Evolutionary conservation across 2,888 invertebrate genomes (phyloP).

Genomic region (Pyralis farinalis): DNA sequence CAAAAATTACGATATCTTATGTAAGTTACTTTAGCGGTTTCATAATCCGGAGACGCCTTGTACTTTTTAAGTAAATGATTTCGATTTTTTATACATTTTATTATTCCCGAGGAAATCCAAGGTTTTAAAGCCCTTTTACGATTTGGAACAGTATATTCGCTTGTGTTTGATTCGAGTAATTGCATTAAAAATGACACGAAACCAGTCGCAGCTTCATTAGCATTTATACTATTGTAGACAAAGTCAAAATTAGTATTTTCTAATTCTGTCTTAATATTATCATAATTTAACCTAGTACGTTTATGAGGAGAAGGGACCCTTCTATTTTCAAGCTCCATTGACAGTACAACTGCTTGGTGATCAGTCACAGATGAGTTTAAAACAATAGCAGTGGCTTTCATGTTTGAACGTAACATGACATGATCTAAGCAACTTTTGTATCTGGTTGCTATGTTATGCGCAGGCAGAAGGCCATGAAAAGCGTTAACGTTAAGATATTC

Average conservation of each 20-base stretch:
- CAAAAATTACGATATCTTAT: too few species aligned
- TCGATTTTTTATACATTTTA: slow-evolving; percentile 11
- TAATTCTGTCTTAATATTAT: background rate
- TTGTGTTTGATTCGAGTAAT: background rate
- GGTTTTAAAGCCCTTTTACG: slow-evolving; percentile 7
- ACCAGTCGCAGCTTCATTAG: background rate
- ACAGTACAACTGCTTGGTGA: slow-evolving; percentile 8
- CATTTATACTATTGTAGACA: background rate
- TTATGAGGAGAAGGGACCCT: background rate
- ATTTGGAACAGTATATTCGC: background rate
- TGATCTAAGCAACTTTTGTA: slow-evolving; percentile 13
- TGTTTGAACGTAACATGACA: slow-evolving; percentile 8
- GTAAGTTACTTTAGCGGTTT: too few species aligned
- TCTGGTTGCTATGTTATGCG: slow-evolving; percentile 10
- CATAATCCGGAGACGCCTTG: too few species aligned
- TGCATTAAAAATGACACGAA: background rate
- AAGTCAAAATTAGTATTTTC: background rate
- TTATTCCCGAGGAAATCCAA: slow-evolving; percentile 13
- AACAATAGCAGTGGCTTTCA: slow-evolving; percentile 1
- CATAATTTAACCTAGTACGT: background rate
- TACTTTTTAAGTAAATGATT: slow-evolving; percentile 10
- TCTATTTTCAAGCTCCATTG: background rate
- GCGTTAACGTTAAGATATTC: slow-evolving; percentile 14
- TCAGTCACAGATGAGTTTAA: slow-evolving; percentile 12
- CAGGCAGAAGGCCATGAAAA: slow-evolving; percentile 12